phyloP scores from a whole-genome alignment of 2,888 invertebrate species.

The Aspidiotus destructor region DNA sequence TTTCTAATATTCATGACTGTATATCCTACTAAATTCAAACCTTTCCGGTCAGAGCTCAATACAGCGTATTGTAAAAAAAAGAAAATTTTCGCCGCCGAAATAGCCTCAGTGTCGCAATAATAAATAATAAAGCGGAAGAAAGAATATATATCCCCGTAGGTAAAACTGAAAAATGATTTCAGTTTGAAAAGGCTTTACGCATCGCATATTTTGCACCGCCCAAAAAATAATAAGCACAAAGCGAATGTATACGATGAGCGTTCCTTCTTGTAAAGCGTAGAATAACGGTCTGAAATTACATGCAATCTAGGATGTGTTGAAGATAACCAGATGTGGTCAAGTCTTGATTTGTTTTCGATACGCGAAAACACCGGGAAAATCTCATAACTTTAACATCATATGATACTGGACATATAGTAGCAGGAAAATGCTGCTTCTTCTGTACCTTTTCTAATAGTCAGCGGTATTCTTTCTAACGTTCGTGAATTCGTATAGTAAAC shows the following conservation, averaged over 20 bases:
- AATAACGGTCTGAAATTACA: conserved; percentile 30
- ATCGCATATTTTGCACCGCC: conserved; percentile 1
- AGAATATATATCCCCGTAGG: not conserved
- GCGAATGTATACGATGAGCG: not conserved
- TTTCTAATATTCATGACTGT: too few species aligned
- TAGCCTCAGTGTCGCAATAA: too few species aligned
- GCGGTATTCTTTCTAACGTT: too few species aligned
- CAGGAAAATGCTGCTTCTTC: conserved; percentile 8
- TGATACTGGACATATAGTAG: conserved; percentile 23
- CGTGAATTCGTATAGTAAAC: too few species aligned
- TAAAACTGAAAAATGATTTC: conserved; percentile 16
- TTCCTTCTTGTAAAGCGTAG: conserved; percentile 21
- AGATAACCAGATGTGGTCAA: conserved; percentile 37
- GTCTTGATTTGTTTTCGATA: conserved; percentile 39
- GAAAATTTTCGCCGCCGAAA: too few species aligned
- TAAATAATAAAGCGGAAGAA: too few species aligned
- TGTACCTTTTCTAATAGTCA: not conserved
- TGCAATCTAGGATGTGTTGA: conserved; percentile 26
- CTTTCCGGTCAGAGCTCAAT: too few species aligned
- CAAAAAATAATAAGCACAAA: not conserved
- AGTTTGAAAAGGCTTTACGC: conserved; percentile 17
- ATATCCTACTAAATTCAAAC: too few species aligned
- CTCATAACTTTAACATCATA: conserved; percentile 28
- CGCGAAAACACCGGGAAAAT: conserved; percentile 37
- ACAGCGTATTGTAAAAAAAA: too few species aligned